Evolutionary conservation across 2,888 invertebrate species (phyloP).

Genomic region (Oegoconia quadripuncta): DNA sequence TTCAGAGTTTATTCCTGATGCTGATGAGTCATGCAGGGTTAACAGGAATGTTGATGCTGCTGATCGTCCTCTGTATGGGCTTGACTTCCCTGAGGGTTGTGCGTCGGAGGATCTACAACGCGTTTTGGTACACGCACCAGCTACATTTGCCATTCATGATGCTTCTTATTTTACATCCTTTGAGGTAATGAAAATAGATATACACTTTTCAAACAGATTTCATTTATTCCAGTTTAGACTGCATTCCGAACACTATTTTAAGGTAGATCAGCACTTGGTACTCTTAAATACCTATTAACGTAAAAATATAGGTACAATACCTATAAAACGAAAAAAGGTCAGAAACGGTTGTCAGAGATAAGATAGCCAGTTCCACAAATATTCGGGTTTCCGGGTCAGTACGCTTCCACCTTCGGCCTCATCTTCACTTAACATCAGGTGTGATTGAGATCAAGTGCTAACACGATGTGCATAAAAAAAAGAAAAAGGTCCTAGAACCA

Average conservation of each 20-base stretch:
- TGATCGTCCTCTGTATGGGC: constrained; percentile 62
- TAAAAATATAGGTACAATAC: too few relatives aligned
- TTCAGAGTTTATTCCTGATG: constrained; percentile 58
- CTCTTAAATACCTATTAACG: too few relatives aligned
- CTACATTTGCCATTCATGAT: constrained; percentile 68
- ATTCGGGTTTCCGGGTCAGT: too few relatives aligned
- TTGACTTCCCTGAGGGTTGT: constrained; percentile 62
- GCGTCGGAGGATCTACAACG: constrained; percentile 65
- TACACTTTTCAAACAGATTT: not conserved
- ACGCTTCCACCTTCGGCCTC: too few relatives aligned
- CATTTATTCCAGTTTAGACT: not conserved
- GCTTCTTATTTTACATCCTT: constrained; percentile 72
- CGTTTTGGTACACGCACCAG: constrained; percentile 77
- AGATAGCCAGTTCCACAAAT: too few relatives aligned
- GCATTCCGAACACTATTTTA: not conserved
- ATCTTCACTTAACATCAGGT: too few relatives aligned
- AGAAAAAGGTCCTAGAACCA: too few relatives aligned
- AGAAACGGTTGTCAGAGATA: too few relatives aligned
- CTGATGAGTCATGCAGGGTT: constrained; percentile 60
- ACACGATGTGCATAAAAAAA: too few relatives aligned
- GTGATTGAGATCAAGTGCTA: too few relatives aligned
- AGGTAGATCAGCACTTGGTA: too few relatives aligned
- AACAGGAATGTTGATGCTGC: constrained; percentile 69
- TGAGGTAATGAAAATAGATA: constrained; percentile 57
- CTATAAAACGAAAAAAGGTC: too few relatives aligned